These are phyloP conservation scores for Caretta caretta DNA, from an alignment of 2,113 vertebrate species.

Conservation along the genomic window DNA sequence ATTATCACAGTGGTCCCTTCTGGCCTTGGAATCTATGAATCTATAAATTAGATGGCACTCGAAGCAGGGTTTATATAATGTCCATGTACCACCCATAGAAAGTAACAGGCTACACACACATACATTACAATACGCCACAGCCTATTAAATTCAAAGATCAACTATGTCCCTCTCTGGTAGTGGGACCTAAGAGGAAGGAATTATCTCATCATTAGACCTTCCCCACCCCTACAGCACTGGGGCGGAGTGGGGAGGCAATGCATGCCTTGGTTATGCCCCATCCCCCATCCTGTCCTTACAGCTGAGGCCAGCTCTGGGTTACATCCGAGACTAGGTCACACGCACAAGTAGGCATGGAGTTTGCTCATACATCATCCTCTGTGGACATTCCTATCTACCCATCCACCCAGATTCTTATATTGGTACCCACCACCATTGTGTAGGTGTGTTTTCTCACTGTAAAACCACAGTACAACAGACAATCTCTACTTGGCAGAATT, in stretches of 20 bases:
- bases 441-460: not conserved
- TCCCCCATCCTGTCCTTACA: not conserved
- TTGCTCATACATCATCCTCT: not conserved
- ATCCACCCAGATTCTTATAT: not conserved
- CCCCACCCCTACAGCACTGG: not conserved
- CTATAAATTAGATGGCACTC: not conserved
- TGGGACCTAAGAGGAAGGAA: not conserved
- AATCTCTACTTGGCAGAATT: not conserved
- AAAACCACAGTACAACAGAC: not conserved
- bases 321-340: not conserved
- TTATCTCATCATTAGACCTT: not conserved
- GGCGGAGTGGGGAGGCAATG: not conserved
- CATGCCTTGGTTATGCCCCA: not conserved
- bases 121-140: not conserved
- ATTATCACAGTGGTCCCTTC: not conserved
- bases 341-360: not conserved
- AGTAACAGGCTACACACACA: rapidly evolving
- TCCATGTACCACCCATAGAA: rapidly evolving
- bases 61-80: not conserved
- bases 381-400: rapidly evolving
- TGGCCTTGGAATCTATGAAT: not conserved
- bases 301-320: not conserved
- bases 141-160: rapidly evolving
- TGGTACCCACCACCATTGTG: rapidly evolving
- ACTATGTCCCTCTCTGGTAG: not conserved